Conservation (phyloP, 2,888 invertebrate genomes). For the Papilio protenor region DNA sequence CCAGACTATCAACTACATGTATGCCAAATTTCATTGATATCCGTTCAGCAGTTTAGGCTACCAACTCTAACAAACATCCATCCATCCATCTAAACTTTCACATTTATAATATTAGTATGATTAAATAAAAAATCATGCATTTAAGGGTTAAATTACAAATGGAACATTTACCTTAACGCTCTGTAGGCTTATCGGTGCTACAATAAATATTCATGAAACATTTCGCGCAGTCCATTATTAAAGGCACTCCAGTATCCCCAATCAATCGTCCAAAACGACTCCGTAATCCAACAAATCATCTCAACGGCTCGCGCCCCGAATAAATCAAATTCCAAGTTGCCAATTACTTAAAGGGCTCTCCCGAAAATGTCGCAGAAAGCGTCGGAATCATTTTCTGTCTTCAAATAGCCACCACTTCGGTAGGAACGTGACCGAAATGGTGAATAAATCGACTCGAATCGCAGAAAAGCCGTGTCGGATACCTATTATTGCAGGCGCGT, state of each 20-base stretch:
- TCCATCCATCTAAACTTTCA: too few relatives aligned
- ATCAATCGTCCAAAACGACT: constrained; percentile 46
- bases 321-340: constrained; percentile 64
- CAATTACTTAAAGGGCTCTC: constrained; percentile 73
- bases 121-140: too few relatives aligned
- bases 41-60: too few relatives aligned
- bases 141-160: neutral
- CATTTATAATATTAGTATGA: too few relatives aligned
- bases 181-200: neutral
- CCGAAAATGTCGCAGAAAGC: constrained; percentile 60
- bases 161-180: constrained; percentile 10
- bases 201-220: constrained; percentile 39
- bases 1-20: too few relatives aligned
- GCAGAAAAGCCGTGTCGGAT: constrained; percentile 57
- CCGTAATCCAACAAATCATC: constrained; percentile 44
- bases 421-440: constrained; percentile 75
- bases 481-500: constrained; percentile 65
- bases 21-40: too few relatives aligned
- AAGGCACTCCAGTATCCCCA: constrained; percentile 38
- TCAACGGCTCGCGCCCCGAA: constrained; percentile 56
- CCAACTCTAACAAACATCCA: too few relatives aligned
- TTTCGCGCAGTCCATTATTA: constrained; percentile 37
- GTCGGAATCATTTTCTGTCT: constrained; percentile 68
- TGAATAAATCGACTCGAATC: constrained; percentile 72
- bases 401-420: constrained; percentile 73